phyloP scores from a whole-genome alignment of 1,140 invertebrate species.

The Leptonema lineaticorne region DNA sequence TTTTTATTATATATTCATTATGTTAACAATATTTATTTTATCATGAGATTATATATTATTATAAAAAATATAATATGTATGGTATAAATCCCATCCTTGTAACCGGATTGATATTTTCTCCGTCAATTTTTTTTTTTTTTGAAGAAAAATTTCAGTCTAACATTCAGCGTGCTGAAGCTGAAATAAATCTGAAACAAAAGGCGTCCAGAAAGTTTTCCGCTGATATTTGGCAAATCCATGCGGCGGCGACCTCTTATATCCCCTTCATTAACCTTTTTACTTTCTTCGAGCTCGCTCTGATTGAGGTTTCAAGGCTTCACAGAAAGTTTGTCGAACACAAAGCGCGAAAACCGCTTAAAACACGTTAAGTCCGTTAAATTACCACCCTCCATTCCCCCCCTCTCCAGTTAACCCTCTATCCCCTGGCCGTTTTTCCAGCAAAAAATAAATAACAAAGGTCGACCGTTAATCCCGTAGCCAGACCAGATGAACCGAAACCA shows the following conservation, averaged over 20 bases:
- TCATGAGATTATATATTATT: too few species aligned
- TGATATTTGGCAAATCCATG: background rate
- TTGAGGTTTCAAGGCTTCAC: slow-evolving; percentile 10
- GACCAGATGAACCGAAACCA: background rate
- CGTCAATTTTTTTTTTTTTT: too few species aligned
- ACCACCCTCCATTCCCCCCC: background rate
- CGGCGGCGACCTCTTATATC: background rate
- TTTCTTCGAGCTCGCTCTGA: slow-evolving; percentile 9
- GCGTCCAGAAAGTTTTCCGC: slow-evolving; percentile 3
- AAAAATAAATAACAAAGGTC: slow-evolving; percentile 5
- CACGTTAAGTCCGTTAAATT: slow-evolving; percentile 16
- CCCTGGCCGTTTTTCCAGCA: too few species aligned
- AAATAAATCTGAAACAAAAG: slow-evolving; percentile 19
- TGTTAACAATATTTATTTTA: too few species aligned
- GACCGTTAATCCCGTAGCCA: background rate
- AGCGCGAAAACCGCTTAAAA: slow-evolving; percentile 16
- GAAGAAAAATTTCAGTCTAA: too few species aligned
- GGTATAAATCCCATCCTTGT: too few species aligned
- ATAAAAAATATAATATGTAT: too few species aligned
- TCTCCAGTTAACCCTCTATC: too few species aligned
- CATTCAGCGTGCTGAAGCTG: background rate
- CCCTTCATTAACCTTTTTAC: slow-evolving; percentile 18
- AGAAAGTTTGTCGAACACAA: slow-evolving; percentile 5
- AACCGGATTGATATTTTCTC: too few species aligned
- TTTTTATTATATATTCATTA: too few species aligned